Evolutionary conservation across 2,113 vertebrate genomes (phyloP).

Genomic region (Epinephelus moara): DNA sequence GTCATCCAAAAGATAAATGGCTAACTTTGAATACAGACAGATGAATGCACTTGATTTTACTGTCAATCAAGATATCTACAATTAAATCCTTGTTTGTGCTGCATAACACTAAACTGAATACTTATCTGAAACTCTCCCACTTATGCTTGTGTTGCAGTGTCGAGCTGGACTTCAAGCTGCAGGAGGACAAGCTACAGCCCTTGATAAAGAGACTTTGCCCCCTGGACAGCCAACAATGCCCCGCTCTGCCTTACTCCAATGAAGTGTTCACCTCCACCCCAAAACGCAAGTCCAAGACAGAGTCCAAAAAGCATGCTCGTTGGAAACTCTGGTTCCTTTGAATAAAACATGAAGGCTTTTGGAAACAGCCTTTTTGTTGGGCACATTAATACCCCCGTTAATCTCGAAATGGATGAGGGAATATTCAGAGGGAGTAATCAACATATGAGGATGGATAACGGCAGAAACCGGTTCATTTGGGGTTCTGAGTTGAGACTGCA

Average conservation of each 20-base stretch:
- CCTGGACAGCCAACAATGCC: conserved; percentile 91
- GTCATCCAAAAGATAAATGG: conserved; percentile 14
- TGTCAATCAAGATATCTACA: neutral
- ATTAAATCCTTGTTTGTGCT: neutral
- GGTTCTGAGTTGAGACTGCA: conserved; percentile 60
- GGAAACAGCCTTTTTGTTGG: conserved; percentile 58
- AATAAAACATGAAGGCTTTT: conserved; percentile 68
- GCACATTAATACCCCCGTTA: conserved; percentile 41
- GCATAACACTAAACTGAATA: conserved; percentile 4
- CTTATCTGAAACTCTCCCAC: neutral
- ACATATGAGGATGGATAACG: conserved; percentile 47
- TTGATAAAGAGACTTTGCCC: conserved; percentile 96
- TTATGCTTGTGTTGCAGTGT: conserved; percentile 86
- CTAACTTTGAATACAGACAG: conserved; percentile 16
- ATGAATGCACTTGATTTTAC: neutral
- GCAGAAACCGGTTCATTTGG: conserved; percentile 46
- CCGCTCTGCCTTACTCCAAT: conserved; percentile 95
- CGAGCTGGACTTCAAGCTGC: conserved; percentile 97
- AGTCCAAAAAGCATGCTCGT: conserved; percentile 97
- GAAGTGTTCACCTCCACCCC: conserved; percentile 95
- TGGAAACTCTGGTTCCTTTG: conserved; percentile 99
- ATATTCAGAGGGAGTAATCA: conserved; percentile 54
- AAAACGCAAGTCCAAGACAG: conserved; percentile 98
- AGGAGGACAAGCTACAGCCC: conserved; percentile 97
- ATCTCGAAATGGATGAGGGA: conserved; percentile 82